Conservation (phyloP, 2,797 vertebrate genomes). For the Morelia viridis region DNA sequence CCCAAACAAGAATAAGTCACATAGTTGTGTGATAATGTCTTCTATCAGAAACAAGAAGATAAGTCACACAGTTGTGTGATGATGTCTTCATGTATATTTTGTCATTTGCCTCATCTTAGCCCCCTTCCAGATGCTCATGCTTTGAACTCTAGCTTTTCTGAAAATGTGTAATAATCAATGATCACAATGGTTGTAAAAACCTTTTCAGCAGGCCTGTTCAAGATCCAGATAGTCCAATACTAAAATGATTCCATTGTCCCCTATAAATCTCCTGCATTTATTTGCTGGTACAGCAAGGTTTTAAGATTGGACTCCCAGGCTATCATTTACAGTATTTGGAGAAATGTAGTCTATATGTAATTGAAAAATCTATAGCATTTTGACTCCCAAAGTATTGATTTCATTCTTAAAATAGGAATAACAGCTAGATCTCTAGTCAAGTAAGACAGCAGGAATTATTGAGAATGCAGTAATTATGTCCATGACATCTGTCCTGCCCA, state of each 20-base stretch:
- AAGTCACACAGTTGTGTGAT: background rate
- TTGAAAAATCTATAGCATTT: background rate
- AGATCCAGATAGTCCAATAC: background rate
- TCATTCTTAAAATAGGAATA: background rate
- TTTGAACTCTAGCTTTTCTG: background rate
- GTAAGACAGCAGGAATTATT: background rate
- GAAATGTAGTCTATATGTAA: background rate
- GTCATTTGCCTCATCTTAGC: background rate
- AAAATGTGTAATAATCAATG: background rate
- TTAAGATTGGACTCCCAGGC: background rate
- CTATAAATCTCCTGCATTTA: conserved; percentile 19
- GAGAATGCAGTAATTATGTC: background rate
- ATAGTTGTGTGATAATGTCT: background rate
- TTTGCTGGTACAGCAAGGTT: conserved; percentile 13
- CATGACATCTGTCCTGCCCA: background rate
- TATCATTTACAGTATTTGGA: conserved; percentile 13
- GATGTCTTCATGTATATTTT: background rate
- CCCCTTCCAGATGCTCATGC: background rate
- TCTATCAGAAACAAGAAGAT: background rate
- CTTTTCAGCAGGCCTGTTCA: conserved; percentile 17
- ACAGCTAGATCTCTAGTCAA: background rate
- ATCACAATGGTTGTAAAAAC: background rate
- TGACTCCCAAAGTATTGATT: background rate
- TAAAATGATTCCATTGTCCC: conserved; percentile 34
- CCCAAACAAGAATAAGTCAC: background rate